These are phyloP conservation scores for Junco hyemalis DNA, from an alignment of 2,113 vertebrate species.

Conservation along the genomic window DNA sequence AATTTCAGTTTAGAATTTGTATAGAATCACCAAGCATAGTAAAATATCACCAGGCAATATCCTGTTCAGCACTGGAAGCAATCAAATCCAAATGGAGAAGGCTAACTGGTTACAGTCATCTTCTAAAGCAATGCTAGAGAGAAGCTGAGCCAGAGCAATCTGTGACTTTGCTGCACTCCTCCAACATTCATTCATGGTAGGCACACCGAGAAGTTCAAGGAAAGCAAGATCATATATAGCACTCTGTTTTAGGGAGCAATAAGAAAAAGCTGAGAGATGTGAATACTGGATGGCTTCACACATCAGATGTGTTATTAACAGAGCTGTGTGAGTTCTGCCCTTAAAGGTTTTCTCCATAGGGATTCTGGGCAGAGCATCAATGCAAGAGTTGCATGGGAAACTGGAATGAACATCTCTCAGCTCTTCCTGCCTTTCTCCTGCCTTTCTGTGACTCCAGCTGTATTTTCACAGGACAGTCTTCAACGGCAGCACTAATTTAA, in stretches of 20 bases:
- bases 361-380: neutral
- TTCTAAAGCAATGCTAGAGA: neutral
- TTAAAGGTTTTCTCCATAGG: neutral
- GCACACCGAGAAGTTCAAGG: neutral
- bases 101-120: neutral
- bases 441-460: neutral
- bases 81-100: neutral
- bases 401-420: neutral
- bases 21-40: neutral
- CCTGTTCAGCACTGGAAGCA: neutral
- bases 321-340: neutral
- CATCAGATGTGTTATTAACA: neutral
- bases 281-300: neutral
- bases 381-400: neutral
- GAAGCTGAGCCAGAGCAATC: neutral
- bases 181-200: neutral
- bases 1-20: slow-evolving; percentile 16
- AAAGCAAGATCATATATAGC: neutral
- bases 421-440: neutral
- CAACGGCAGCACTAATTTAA: neutral
- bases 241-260: neutral
- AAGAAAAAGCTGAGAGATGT: neutral
- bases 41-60: neutral
- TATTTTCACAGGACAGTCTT: neutral
- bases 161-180: neutral